phyloP scores from a whole-genome alignment of 2,888 invertebrate genomes.

The Empis livida region DNA sequence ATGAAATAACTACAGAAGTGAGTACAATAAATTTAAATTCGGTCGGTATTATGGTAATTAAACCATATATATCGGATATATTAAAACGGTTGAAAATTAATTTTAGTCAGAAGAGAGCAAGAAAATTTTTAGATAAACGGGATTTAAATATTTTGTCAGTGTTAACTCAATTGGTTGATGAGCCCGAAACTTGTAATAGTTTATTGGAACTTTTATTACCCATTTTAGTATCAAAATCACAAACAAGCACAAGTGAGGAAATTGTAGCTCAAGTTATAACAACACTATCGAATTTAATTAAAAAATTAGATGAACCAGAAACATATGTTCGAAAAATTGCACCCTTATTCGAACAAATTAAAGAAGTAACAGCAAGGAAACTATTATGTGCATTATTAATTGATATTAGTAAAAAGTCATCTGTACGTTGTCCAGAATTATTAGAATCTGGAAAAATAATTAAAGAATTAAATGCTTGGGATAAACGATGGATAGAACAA shows the following conservation, averaged over 20 bases:
- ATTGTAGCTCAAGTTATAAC: constrained; percentile 54
- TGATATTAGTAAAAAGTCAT: constrained; percentile 40
- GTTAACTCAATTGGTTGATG: constrained; percentile 60
- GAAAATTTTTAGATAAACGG: constrained; percentile 48
- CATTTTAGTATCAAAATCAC: constrained; percentile 52
- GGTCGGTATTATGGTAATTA: constrained; percentile 54
- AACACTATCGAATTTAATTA: constrained; percentile 62
- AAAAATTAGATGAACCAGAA: constrained; percentile 50
- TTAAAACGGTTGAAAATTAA: constrained; percentile 55
- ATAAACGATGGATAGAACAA: constrained; percentile 81
- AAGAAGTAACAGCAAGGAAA: constrained; percentile 51
- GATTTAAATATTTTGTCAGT: constrained; percentile 63
- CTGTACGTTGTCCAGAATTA: constrained; percentile 13
- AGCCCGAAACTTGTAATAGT: constrained; percentile 52
- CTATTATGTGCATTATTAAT: constrained; percentile 49
- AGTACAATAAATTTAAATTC: constrained; percentile 31
- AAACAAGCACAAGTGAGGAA: constrained; percentile 49
- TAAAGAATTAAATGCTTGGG: constrained; percentile 71
- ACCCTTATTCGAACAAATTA: constrained; percentile 57
- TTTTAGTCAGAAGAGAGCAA: constrained; percentile 44
- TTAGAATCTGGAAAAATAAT: constrained; percentile 43
- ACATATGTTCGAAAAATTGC: constrained; percentile 55
- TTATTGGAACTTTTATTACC: constrained; percentile 59
- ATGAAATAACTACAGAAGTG: constrained; percentile 28
- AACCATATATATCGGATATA: constrained; percentile 59